Evolutionary conservation across 1,140 invertebrate species (phyloP), one percentile per base, ranked within the genome.

Genomic region (Bombus turneri): DNA sequence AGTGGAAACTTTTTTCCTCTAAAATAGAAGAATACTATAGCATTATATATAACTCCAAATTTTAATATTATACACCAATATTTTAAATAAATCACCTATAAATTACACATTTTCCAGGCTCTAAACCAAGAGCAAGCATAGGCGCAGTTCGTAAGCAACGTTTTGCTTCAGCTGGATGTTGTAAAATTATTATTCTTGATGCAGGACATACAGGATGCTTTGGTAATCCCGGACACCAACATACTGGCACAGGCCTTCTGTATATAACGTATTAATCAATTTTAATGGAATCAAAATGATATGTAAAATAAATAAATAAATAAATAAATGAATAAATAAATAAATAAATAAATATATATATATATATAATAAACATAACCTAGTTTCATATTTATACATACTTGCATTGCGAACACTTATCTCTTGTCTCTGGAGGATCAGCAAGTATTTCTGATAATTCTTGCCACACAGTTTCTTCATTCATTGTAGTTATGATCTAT

Each of bases 91-190:
- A 47, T 81, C 84, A 94, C 94, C 93, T 92, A 47, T 91, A 95
- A 57, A 89, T 97, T 86, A 97, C 93, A 95, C 98, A 99, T 93
- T 97, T 97, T 72, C 96, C 97, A 73, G 96, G 93, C 71, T 96
- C 95, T 81, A 99, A 93, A 64, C 97, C 97, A 73, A 98, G 95
- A 85, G 97, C 96, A 10, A 99, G 95, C 97, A 99, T 99, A 22
- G 98, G 97, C 39, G 98, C 98, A 39, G 98, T 99, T 83, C 98
- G 96, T 37, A 99, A 95, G 92, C 98, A 97, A 88, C 98, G 95
- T 94, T 98, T 98, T 91, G 98, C 98, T 96, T 99, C 98, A 87
- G 98, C 98, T 28, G 98, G 98, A 96, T 99, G 98, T 93, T 99
- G 98, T 5, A 99, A 95, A 83, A 99, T 96, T 85, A 98, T 96